Conservation (phyloP, 2,888 invertebrate genomes). For the Caenorhabditis sulstoni region DNA sequence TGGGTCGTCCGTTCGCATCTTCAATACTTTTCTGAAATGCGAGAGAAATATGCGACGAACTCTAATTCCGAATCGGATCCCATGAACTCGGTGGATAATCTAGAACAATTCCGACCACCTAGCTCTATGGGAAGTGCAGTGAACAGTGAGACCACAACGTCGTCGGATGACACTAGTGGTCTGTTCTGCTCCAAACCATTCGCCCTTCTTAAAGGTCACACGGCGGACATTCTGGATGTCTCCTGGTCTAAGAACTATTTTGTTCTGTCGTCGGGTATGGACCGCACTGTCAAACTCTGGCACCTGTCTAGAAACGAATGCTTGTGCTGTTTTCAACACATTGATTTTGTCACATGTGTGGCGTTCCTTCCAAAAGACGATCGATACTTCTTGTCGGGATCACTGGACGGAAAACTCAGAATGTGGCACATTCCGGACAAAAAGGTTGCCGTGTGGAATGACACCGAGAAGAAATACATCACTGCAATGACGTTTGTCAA, state of each 20-base stretch:
- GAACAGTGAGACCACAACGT: slow-evolving; percentile 44
- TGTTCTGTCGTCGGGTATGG: slow-evolving; percentile 78
- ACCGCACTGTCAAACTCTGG: slow-evolving; percentile 94
- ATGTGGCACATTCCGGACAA: slow-evolving; percentile 99
- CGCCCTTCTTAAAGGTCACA: slow-evolving; percentile 86
- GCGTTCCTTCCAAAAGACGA: slow-evolving; percentile 94
- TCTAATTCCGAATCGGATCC: slow-evolving; percentile 49
- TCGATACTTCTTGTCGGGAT: slow-evolving; percentile 94
- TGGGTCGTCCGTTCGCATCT: slow-evolving; percentile 95
- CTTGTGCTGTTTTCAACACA: slow-evolving; percentile 98
- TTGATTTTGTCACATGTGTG: slow-evolving; percentile 98
- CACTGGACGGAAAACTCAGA: slow-evolving; percentile 96
- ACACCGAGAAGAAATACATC: slow-evolving; percentile 76
- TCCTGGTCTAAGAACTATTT: slow-evolving; percentile 92
- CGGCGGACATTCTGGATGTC: slow-evolving; percentile 95
- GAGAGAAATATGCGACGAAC: slow-evolving; percentile 86
- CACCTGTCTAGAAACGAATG: slow-evolving; percentile 97
- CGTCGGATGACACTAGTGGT: slow-evolving; percentile 32
- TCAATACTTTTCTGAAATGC: slow-evolving; percentile 94
- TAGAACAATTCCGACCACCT: slow-evolving; percentile 65
- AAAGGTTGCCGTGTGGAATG: slow-evolving; percentile 77
- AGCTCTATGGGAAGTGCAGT: slow-evolving; percentile 60
- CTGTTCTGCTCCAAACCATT: slow-evolving; percentile 61
- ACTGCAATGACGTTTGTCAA: slow-evolving; percentile 80
- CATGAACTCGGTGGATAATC: slow-evolving; percentile 62